Evolutionary conservation across 2,797 vertebrate species (phyloP).

Genomic region (Pseudocheirus occidentalis): DNA sequence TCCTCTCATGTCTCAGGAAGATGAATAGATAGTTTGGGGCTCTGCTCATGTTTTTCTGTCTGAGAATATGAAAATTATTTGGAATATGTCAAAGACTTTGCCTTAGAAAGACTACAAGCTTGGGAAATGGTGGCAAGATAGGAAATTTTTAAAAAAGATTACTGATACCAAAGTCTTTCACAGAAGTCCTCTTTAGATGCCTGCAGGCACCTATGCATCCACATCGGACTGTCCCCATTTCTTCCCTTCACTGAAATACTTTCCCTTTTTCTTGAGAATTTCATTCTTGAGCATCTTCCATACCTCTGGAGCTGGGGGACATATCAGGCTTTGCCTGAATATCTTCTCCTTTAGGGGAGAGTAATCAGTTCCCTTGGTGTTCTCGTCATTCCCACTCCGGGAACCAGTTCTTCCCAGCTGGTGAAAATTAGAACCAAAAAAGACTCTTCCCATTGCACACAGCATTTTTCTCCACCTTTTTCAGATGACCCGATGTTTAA

Average conservation of each 20-base stretch:
- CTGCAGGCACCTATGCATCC: neutral
- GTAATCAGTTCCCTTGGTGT: neutral
- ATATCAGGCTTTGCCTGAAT: neutral
- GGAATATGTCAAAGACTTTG: neutral
- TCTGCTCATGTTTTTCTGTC: neutral
- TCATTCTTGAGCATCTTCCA: neutral
- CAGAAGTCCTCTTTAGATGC: neutral
- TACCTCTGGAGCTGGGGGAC: neutral
- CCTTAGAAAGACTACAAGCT: neutral
- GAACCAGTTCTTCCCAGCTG: neutral
- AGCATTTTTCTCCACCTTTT: neutral
- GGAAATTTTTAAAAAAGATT: neutral
- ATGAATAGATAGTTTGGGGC: neutral
- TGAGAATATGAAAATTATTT: neutral
- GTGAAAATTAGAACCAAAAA: neutral
- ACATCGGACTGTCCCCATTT: neutral
- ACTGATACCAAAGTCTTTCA: neutral
- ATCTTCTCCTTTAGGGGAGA: neutral
- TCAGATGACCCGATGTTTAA: neutral
- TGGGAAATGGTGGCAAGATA: neutral
- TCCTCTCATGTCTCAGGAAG: neutral
- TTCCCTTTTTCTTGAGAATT: neutral
- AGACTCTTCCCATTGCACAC: neutral
- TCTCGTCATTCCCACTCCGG: neutral
- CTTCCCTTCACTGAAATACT: neutral